These are phyloP conservation scores for Polia nebulosa DNA, from an alignment of 2,888 invertebrate species.

Conservation along the genomic window DNA sequence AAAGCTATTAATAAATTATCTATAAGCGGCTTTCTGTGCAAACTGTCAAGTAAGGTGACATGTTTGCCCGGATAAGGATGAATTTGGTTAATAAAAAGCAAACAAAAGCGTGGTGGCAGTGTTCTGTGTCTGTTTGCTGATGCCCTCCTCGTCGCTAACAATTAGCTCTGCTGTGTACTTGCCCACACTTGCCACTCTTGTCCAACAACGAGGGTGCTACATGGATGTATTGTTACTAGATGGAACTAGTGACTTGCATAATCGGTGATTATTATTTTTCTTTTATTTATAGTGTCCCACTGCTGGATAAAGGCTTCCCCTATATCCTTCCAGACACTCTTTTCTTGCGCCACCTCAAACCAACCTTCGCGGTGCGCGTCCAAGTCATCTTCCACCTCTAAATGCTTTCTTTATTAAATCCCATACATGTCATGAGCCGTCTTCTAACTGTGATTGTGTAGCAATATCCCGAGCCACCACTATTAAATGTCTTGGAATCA, in stretches of 20 bases:
- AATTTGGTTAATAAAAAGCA: conserved; percentile 76
- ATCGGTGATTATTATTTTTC: too few relatives aligned
- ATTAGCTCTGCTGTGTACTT: conserved; percentile 84
- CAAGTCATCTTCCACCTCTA: too few relatives aligned
- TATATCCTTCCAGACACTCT: too few relatives aligned
- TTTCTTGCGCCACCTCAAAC: too few relatives aligned
- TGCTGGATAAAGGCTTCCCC: too few relatives aligned
- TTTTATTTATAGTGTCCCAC: too few relatives aligned
- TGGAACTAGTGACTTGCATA: conserved; percentile 21
- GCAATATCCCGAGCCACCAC: too few relatives aligned
- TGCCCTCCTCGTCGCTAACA: conserved; percentile 79
- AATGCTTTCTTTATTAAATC: too few relatives aligned
- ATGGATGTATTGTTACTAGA: conserved; percentile 61
- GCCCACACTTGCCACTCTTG: conserved; percentile 76
- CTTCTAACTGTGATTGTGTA: too few relatives aligned
- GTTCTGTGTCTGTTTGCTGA: conserved; percentile 77
- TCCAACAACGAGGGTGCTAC: conserved; percentile 70
- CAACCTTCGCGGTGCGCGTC: too few relatives aligned
- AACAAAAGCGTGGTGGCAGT: conserved; percentile 70
- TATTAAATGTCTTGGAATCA: too few relatives aligned
- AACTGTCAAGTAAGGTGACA: conserved; percentile 56
- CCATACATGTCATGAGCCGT: too few relatives aligned
- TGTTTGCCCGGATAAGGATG: conserved; percentile 62
- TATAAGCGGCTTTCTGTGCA: conserved; percentile 18
- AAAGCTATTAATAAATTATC: conserved; percentile 38